Base-by-base conservation (phyloP, 2,888 invertebrate species). In the Dichetophora obliterata region DNA sequence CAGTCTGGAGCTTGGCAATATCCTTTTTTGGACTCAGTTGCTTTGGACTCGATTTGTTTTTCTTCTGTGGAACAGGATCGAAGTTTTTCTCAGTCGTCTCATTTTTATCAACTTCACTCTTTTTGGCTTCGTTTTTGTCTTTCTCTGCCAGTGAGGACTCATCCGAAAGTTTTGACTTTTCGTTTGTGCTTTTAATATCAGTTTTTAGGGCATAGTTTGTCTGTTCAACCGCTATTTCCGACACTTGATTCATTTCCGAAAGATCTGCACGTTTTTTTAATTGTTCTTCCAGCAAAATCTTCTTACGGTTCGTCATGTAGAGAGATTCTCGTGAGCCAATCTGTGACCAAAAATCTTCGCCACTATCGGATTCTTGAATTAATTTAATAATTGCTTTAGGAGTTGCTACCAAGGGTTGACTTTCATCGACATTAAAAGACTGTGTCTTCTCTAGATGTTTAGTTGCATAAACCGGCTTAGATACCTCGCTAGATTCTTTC, bases 321-420 rank as follows among this genome's bases (percentile, higher is more conserved):
- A 93, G 88, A n/a, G 93, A 92, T 88, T 93, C 93, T 78, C 93
- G 89, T 81, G 92, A 91, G 5, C 92, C 93, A 79, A 93, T 92
- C 88, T 91, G 91, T 34, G 91, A 91, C 93, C 93, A 93, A 88
- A 93, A 93, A 84, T 93, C 92, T 75, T 89, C 88, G 3, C 86
- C 87, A 74, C 88, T 89, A 2, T 88, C 88, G 1, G 89, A 88
- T 78, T 85, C 87, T 52, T 85, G 83, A 14, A 88, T 2, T 0
- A 81, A 43, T 75, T 85, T 85, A 0, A 81, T 75, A 5, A 84
- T 85, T n/a, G 84, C 82, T 16, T 87, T 88, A 27, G 86, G 85
- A 24, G 85, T 86, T 43, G 86, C 86, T 5, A 83, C 75, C 31
- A 61, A 76, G 0, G 52, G 24, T 14, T 78, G 11, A 8, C 34